Percentiles rank a stretch among this genome's conserved stretches.
These are phyloP conservation scores for Microcebus ravelobensis DNA, from an alignment of 2,113 vertebrate genomes.

Conservation along the genomic window DNA sequence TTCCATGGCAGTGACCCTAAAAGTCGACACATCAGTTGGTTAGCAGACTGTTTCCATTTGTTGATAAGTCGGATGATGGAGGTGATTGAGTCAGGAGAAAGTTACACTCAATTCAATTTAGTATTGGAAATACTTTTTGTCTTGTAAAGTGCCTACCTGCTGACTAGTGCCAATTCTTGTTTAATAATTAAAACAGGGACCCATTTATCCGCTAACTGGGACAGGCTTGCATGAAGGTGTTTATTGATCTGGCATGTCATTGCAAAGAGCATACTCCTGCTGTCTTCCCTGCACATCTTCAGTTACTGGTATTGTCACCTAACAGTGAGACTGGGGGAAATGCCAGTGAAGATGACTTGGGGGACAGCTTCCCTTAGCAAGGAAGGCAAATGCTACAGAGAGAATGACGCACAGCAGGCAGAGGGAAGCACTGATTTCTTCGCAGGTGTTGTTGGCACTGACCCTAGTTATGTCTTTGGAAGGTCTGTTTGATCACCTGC, in stretches of 20 bases:
- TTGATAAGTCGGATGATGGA: slow-evolving; percentile 54
- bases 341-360: not conserved
- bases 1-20: not conserved
- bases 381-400: not conserved
- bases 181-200: slow-evolving; percentile 75
- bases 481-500: slow-evolving; percentile 29
- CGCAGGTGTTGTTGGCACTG: not conserved
- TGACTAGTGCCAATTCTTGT: slow-evolving; percentile 43
- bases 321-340: not conserved
- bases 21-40: not conserved
- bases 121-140: slow-evolving; percentile 29
- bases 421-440: rapidly evolving
- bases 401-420: not conserved
- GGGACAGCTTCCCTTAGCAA: rapidly evolving
- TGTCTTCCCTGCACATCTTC: not conserved
- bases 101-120: slow-evolving; percentile 31
- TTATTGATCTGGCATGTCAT: slow-evolving; percentile 58
- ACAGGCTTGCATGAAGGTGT: slow-evolving; percentile 64
- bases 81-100: slow-evolving; percentile 52
- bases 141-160: slow-evolving; percentile 41
- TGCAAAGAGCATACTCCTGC: not conserved
- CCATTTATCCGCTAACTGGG: slow-evolving; percentile 40
- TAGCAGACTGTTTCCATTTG: not conserved
- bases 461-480: not conserved
- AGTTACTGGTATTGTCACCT: not conserved